Percentiles rank a stretch among this genome's conserved stretches.
phyloP scores from a whole-genome alignment of 2,888 invertebrate genomes.

The Himalopsyche japonica region DNA sequence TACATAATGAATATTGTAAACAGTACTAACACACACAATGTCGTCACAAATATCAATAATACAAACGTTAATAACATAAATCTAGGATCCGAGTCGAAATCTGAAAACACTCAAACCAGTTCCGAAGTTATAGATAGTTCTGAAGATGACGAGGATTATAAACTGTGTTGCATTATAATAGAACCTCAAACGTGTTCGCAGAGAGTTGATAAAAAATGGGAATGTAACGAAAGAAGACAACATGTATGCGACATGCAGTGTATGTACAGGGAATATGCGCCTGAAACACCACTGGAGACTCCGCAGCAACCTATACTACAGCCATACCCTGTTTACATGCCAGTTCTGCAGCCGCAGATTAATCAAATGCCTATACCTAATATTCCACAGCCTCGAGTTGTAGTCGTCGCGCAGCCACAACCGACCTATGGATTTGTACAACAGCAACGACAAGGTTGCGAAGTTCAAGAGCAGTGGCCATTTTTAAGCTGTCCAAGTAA shows the following conservation, averaged over 20 bases:
- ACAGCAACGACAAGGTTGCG: not conserved
- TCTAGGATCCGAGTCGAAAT: conserved; percentile 31
- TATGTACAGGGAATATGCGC: not conserved
- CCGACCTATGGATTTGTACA: no score
- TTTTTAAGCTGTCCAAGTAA: not conserved
- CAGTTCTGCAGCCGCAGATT: not conserved
- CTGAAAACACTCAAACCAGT: not conserved
- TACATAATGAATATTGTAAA: conserved; percentile 51
- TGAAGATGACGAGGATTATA: not conserved
- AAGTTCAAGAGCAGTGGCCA: not conserved
- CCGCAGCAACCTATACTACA: no score
- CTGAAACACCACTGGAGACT: not conserved
- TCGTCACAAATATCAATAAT: conserved; percentile 48
- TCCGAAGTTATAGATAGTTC: not conserved
- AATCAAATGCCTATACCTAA: not conserved
- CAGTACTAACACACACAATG: conserved; percentile 49
- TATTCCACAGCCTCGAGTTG: not conserved
- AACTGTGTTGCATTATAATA: conserved; percentile 47
- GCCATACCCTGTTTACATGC: not conserved
- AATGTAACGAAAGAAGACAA: not conserved
- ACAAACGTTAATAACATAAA: conserved; percentile 50
- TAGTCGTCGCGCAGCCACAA: not conserved
- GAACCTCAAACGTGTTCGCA: conserved; percentile 47
- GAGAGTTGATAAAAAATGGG: not conserved
- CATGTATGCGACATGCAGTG: conserved; percentile 2